Base-by-base conservation (phyloP, 2,888 invertebrate species). In the Cepaea hortensis region DNA sequence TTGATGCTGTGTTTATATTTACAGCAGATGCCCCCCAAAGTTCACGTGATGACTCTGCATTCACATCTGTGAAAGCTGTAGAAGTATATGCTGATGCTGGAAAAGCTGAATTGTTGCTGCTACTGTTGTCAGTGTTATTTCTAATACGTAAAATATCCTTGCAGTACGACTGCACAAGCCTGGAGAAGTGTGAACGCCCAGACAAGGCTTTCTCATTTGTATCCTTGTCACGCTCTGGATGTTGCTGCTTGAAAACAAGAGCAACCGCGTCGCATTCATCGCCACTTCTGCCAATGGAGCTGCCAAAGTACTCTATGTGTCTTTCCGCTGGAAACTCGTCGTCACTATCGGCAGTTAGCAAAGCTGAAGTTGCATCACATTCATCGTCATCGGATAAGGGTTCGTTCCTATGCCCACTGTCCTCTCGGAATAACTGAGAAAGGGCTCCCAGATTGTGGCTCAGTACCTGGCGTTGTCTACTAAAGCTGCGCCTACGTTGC, bases 311-410 rank as follows among this genome's bases (percentile, higher is more conserved):
- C 3, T 84, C 76, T 65, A 84, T 23, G 5, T 50, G 48, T 11
- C 72, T 46, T 3, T 23, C 55, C 7, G 0, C n/a, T 5, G 23
- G 72, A 46, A 79, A 4, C 6, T 79, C 72, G 3, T 55, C 82
- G 23, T 82, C 73, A 72, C 65, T 65, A 13, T 73, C 82, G 7
- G 23, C 18, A 4, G 82, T 23, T 18, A 84, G 62, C 48, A 82
- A 72, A 46, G 84, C 84, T 2, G 84, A 76, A 62, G 84, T 84
- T 50, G 50, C 76, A 62, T 75, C 84, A 84, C 65, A 75, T 13
- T 48, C 62, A 65, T 76, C 84, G 46, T 76, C 84, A 20, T 76
- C 84, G 18, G 82, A 75, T 15, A 20, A 5, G 3, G 15, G n/a
- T 20, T 84, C 76, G 48, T 62, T 76, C 13, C 15, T 35, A 55